Evolutionary conservation across 2,797 vertebrate species (phyloP), one percentile per base, ranked within the genome.

Genomic region (Oceanodroma leucorhoa): DNA sequence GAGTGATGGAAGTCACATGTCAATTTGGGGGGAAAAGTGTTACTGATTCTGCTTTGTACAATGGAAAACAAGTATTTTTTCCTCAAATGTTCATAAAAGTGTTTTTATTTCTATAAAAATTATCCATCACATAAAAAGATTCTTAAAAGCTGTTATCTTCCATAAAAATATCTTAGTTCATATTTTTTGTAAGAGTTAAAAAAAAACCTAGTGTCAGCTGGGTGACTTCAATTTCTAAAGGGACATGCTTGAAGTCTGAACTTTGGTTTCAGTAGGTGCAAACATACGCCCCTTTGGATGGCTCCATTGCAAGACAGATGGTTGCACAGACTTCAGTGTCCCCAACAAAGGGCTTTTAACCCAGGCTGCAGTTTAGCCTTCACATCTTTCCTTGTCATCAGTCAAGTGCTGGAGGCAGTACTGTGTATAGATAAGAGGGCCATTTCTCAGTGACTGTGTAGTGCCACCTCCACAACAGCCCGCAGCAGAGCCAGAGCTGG

Each of bases 311-410:
- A 58, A 62, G 45, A 45, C 1, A 27, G 12, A 22, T 1, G 3
- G 1, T 3, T 70, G 23, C 40, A 16, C 12, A 48, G 27, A 7
- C 2, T 22, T 38, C 6, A 6, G 0, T 22, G 17, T 5, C 51
- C 27, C 22, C 23, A 65, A 11, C 27, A 5, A 26, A 3, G 22
- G 4, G 1, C 8, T 34, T 70, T 34, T 61, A 57, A 24, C 19
- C 7, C 40, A 61, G 40, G 45, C 36, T 85, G n/a, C 17, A 51
- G 6, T 34, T 40, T 54, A 23, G 11, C 11, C 14, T 48, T 83
- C 27, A 5, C 30, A 36, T 10, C 30, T 45, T 34, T 27, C 8
- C 17, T 20, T 34, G 20, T 10, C 20, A 3, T 20, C 22, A 64
- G 24, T 4, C 20, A 65, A 69, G 71, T 15, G 11, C 9, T 8